A percentile compares a stretch with the other conserved stretches of the same genome.
Conservation (phyloP, 2,113 vertebrate species). For the Entosphenus tridentatus region DNA sequence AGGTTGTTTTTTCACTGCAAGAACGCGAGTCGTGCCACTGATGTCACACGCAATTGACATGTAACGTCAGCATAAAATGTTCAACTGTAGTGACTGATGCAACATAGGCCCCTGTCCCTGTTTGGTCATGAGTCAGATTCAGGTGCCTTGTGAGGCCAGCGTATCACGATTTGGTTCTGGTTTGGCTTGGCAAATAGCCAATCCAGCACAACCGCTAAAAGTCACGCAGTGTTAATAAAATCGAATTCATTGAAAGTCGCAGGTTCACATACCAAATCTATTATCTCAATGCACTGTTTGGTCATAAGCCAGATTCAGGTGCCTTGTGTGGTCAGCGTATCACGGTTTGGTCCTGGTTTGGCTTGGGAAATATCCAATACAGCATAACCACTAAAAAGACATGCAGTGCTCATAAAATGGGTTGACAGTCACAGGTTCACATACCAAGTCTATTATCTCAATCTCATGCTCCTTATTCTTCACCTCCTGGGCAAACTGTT, state of each 20-base stretch:
- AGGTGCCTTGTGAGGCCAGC: background rate
- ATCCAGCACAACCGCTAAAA: background rate
- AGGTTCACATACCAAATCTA: conserved; percentile 50
- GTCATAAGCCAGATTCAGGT: background rate
- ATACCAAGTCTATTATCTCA: conserved; percentile 84
- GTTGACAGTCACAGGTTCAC: background rate
- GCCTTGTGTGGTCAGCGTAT: background rate
- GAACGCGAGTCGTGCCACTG: no score
- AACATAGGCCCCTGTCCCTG: no score
- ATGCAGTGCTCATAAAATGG: background rate
- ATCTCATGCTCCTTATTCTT: conserved; percentile 98
- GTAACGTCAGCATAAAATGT: no score
- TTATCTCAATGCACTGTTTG: conserved; percentile 43
- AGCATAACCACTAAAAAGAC: background rate
- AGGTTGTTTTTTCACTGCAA: no score
- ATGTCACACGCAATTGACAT: no score
- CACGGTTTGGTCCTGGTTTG: background rate
- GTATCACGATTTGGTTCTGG: background rate
- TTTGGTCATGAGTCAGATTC: background rate
- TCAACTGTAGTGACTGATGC: no score
- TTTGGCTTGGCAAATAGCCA: background rate
- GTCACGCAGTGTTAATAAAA: background rate
- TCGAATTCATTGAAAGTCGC: background rate
- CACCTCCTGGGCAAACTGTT: conserved; percentile 85
- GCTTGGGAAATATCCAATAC: background rate